phyloP scores from a whole-genome alignment of 2,888 invertebrate genomes.

The Protophormia terraenovae region DNA sequence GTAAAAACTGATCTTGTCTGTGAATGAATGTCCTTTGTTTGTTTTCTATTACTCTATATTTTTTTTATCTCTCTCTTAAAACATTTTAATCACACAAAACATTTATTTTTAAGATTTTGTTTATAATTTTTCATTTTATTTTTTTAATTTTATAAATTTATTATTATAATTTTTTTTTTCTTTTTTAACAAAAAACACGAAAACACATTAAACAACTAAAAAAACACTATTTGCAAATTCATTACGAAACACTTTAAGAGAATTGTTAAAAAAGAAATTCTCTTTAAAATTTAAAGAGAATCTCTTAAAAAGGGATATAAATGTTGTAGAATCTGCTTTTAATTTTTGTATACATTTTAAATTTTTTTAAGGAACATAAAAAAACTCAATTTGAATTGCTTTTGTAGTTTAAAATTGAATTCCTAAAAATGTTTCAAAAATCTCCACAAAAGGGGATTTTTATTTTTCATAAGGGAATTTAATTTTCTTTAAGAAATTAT shows the following conservation, averaged over 20 bases:
- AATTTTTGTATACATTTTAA: no score
- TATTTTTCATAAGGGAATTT: no score
- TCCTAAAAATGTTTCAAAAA: no score
- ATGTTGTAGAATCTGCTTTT: no score
- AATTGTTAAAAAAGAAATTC: constrained; percentile 50
- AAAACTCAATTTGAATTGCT: no score
- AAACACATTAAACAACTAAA: constrained; percentile 67
- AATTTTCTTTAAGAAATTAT: no score
- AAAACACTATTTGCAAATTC: not conserved
- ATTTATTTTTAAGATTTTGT: constrained; percentile 56
- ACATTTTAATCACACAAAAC: constrained; percentile 64
- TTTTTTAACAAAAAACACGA: constrained; percentile 62
- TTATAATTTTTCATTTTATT: constrained; percentile 44
- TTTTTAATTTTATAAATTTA: constrained; percentile 17
- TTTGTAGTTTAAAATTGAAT: no score
- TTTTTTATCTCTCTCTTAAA: constrained; percentile 23
- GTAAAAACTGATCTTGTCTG: constrained; percentile 39
- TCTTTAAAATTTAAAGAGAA: no score
- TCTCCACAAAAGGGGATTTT: no score
- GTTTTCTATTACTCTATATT: no score
- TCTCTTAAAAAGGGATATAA: no score
- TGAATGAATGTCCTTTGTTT: constrained; percentile 1
- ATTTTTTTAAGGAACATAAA: no score
- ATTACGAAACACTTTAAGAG: constrained; percentile 46
- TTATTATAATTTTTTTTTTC: constrained; percentile 15